Conservation (phyloP, 53 echinoderm and acorn worm genomes). For the Holothuria leucospilota region DNA sequence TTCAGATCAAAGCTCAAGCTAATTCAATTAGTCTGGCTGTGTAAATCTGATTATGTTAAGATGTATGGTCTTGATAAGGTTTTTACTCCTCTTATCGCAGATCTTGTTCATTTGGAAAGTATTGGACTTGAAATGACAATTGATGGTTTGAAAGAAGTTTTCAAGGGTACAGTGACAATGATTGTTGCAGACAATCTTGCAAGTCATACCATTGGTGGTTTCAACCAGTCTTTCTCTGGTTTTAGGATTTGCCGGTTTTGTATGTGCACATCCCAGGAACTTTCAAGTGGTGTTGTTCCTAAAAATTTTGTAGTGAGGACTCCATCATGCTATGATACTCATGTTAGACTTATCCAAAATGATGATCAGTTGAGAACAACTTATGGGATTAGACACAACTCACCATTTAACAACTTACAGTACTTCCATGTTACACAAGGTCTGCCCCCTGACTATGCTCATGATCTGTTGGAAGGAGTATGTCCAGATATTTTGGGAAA, state of each 20-base stretch:
- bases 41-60: constrained; percentile 27
- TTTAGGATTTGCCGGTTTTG: constrained; percentile 64
- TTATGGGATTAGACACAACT: constrained; percentile 68
- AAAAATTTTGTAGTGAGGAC: constrained; percentile 36
- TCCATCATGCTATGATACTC: constrained; percentile 47
- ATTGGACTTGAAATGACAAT: constrained; percentile 25
- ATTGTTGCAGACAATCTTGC: constrained; percentile 71
- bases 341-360: constrained; percentile 31
- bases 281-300: not conserved
- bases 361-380: constrained; percentile 42
- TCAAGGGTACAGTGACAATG: constrained; percentile 63
- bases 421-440: constrained; percentile 64
- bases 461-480: constrained; percentile 76
- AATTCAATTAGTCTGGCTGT: constrained; percentile 46
- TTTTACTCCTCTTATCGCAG: constrained; percentile 41
- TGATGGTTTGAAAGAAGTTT: constrained; percentile 46
- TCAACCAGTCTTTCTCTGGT: constrained; percentile 50
- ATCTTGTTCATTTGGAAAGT: constrained; percentile 55
- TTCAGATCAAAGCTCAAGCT: constrained; percentile 58
- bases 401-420: constrained; percentile 53
- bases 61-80: constrained; percentile 36
- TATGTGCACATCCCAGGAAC: constrained; percentile 50
- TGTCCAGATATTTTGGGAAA: constrained; percentile 50
- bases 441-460: constrained; percentile 58
- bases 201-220: constrained; percentile 68